Conservation (phyloP, 2,888 invertebrate genomes). For the Aromia moschata region DNA sequence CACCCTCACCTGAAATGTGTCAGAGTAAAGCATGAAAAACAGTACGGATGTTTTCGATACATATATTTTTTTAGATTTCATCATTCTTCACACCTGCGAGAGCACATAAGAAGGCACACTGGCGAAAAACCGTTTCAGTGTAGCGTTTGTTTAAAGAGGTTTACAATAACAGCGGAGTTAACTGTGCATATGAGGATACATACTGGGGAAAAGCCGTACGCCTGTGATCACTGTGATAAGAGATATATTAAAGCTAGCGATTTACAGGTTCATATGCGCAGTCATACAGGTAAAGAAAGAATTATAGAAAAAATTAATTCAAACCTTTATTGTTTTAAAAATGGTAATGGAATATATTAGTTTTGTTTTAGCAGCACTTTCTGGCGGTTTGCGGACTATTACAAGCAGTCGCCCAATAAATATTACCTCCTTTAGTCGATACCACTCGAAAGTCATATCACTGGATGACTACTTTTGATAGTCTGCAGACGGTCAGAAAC, state of each 20-base stretch:
- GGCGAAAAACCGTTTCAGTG: slow-evolving; percentile 61
- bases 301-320: background rate
- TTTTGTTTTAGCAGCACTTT: too few relatives aligned
- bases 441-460: too few relatives aligned
- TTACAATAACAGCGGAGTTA: slow-evolving; percentile 59
- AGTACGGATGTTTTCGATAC: background rate
- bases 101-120: slow-evolving; percentile 59
- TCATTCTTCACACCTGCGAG: slow-evolving; percentile 59
- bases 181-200: slow-evolving; percentile 67
- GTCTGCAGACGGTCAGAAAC: too few relatives aligned
- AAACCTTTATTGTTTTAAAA: background rate
- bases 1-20: too few relatives aligned
- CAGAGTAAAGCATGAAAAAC: too few relatives aligned
- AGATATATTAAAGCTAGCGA: slow-evolving; percentile 66
- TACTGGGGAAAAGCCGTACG: slow-evolving; percentile 65
- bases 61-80: slow-evolving; percentile 48
- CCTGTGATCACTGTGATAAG: slow-evolving; percentile 64
- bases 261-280: slow-evolving; percentile 65
- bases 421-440: too few relatives aligned
- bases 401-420: too few relatives aligned
- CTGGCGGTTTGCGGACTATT: too few relatives aligned
- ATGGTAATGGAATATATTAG: too few relatives aligned
- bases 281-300: slow-evolving; percentile 46
- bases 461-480: too few relatives aligned
- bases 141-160: slow-evolving; percentile 57